These are phyloP conservation scores for Aricia agestis DNA, from an alignment of 1,140 invertebrate species.

Conservation along the genomic window DNA sequence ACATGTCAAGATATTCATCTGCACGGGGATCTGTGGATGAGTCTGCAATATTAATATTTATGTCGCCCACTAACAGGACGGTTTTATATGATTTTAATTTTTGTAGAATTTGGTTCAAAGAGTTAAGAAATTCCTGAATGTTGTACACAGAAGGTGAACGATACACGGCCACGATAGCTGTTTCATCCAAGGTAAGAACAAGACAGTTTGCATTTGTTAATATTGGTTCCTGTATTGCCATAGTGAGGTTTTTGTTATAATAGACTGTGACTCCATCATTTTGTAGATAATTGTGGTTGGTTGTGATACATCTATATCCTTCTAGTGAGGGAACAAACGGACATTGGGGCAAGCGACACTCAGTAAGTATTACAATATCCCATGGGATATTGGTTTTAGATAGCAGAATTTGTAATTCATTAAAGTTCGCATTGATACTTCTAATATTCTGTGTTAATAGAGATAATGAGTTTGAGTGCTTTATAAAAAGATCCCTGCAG, in stretches of 20 bases:
- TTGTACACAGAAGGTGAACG: conserved; percentile 9
- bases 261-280: neutral
- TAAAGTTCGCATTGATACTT: neutral
- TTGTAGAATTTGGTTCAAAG: neutral
- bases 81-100: conserved; percentile 12
- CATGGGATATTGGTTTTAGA: neutral
- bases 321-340: neutral
- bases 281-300: neutral
- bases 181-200: neutral
- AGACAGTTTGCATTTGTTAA: conserved; percentile 1
- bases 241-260: neutral
- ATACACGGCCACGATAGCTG: conserved; percentile 11
- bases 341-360: neutral
- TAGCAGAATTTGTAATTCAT: neutral
- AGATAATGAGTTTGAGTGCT: neutral
- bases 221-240: neutral
- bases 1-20: neutral
- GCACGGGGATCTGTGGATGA: neutral
- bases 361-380: neutral
- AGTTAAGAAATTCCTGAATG: neutral
- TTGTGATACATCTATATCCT: neutral
- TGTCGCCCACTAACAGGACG: neutral
- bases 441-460: neutral
- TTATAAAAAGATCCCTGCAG: neutral
- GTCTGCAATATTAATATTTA: neutral